Evolutionary conservation across 2,797 vertebrate species (phyloP).

Genomic region (Falco naumanni): DNA sequence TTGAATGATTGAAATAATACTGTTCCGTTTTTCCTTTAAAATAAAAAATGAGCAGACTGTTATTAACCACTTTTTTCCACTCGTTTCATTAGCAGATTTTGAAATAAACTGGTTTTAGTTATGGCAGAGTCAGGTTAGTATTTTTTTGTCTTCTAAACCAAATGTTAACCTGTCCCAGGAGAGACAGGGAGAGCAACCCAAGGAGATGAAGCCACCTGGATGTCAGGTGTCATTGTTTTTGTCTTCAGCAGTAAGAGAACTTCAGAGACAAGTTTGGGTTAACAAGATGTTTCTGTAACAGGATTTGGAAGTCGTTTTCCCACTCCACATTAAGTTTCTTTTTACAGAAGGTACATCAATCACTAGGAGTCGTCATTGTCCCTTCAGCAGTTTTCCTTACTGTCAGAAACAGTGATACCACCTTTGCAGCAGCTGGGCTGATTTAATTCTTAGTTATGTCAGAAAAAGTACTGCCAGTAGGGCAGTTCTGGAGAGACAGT

Average conservation of each 20-base stretch:
- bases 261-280: neutral
- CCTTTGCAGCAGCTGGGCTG: neutral
- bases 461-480: neutral
- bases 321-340: neutral
- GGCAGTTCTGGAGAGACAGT: neutral
- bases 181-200: neutral
- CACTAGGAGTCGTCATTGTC: neutral
- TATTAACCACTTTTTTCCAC: neutral
- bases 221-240: neutral
- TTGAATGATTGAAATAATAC: neutral
- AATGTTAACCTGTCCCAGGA: neutral
- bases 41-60: neutral
- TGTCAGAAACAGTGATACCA: neutral
- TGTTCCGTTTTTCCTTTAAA: neutral
- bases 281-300: neutral
- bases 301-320: neutral
- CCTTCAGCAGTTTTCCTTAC: neutral
- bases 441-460: neutral
- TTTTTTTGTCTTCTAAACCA: neutral
- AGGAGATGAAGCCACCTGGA: neutral
- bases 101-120: neutral
- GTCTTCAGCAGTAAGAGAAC: neutral
- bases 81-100: neutral
- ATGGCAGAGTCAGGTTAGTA: neutral
- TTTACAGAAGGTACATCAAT: neutral